Evolutionary conservation across 2,113 vertebrate species (phyloP).

Genomic region (Pelmatolapia mariae): DNA sequence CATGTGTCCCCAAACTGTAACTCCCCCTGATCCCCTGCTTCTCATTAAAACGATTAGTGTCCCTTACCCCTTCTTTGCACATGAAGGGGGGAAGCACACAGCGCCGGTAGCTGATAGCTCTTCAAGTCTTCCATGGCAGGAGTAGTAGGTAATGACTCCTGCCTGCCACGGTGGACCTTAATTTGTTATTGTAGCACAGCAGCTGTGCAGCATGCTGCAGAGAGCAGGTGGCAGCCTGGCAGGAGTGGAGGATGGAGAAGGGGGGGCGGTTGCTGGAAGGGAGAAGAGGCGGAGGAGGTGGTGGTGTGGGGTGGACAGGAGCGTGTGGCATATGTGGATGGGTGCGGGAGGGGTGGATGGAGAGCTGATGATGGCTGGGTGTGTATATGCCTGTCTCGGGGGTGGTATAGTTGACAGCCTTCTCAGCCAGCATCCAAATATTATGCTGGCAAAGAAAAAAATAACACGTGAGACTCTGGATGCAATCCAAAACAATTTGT

Average conservation of each 20-base stretch:
- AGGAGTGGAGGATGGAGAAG: constrained; percentile 48
- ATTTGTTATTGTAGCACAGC: constrained; percentile 79
- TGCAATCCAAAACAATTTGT: constrained; percentile 5
- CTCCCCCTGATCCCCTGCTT: neutral
- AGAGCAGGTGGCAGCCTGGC: constrained; percentile 79
- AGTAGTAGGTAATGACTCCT: constrained; percentile 65
- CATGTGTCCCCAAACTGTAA: constrained; percentile 7
- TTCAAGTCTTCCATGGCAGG: constrained; percentile 14
- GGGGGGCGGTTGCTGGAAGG: neutral
- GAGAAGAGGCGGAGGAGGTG: neutral
- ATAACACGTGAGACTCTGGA: constrained; percentile 31
- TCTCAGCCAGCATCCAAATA: constrained; percentile 54
- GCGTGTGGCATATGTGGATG: constrained; percentile 69
- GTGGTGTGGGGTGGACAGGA: constrained; percentile 26
- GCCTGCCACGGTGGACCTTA: constrained; percentile 63
- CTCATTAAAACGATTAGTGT: constrained; percentile 45
- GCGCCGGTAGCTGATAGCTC: neutral
- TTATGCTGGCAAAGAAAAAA: constrained; percentile 45
- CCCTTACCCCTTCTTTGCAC: constrained; percentile 7
- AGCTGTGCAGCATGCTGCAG: constrained; percentile 75
- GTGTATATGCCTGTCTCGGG: constrained; percentile 17
- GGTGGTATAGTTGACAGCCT: constrained; percentile 6
- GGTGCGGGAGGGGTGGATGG: constrained; percentile 20
- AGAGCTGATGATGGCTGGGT: constrained; percentile 22
- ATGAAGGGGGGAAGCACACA: neutral